These are phyloP conservation scores for Oxyteleia sp. DNA, from an alignment of 2,888 invertebrate species.

Conservation along the genomic window DNA sequence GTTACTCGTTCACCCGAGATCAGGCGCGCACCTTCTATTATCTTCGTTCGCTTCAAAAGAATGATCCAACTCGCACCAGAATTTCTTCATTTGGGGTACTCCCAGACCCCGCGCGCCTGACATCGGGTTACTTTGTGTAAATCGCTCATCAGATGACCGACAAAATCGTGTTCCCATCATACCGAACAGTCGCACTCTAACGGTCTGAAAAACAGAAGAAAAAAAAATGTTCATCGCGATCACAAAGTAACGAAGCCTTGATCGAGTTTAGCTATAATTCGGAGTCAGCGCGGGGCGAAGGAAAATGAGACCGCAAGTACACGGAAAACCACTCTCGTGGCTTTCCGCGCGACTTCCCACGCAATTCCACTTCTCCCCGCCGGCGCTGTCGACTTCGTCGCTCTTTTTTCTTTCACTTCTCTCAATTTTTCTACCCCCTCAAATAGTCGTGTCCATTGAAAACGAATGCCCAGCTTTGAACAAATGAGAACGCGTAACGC, in stretches of 20 bases:
- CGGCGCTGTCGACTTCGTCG: no score
- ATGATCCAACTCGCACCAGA: no score
- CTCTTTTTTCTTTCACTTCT: no score
- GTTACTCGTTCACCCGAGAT: no score
- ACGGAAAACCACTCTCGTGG: background rate
- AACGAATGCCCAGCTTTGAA: constrained; percentile 31
- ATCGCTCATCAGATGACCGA: constrained; percentile 24
- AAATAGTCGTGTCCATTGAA: background rate
- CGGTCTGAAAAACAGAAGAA: constrained; percentile 16
- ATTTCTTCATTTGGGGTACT: no score
- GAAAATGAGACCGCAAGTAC: no score
- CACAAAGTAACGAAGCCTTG: constrained; percentile 14
- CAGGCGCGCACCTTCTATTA: no score
- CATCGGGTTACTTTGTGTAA: constrained; percentile 12
- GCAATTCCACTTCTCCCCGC: no score
- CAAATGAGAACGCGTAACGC: constrained; percentile 24
- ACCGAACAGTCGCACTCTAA: constrained; percentile 26
- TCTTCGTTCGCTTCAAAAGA: no score
- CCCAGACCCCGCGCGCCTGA: no score
- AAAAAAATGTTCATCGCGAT: constrained; percentile 19
- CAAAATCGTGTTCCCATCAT: constrained; percentile 35
- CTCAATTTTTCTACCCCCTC: no score
- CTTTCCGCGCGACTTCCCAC: no score
- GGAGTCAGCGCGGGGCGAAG: background rate
- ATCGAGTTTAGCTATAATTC: constrained; percentile 13